A percentile compares a stretch with the other conserved stretches of the same genome.
Evolutionary conservation across 2,888 invertebrate species (phyloP).

Genomic region (Coelogynopora nodosa): DNA sequence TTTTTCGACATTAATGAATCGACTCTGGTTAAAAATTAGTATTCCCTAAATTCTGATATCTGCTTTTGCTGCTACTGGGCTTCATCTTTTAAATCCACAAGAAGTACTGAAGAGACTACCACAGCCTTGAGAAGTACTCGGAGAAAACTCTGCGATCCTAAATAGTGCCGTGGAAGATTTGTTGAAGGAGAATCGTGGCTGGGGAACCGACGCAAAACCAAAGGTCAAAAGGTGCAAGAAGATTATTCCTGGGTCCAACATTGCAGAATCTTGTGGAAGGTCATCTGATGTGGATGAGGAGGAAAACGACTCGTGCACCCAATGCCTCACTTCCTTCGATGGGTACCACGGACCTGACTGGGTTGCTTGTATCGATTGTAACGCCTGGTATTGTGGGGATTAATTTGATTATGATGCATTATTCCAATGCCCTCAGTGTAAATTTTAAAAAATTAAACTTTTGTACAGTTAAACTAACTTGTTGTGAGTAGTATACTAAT

Average conservation of each 20-base stretch:
- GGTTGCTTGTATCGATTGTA: not conserved
- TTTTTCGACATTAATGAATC: not conserved
- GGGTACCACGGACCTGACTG: conserved; percentile 4
- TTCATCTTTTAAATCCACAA: not conserved
- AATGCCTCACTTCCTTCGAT: not conserved
- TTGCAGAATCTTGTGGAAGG: not conserved
- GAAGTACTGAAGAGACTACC: conserved; percentile 1
- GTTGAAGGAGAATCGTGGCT: not conserved
- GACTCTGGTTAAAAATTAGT: not conserved
- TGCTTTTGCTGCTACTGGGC: not conserved
- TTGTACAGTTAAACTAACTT: not conserved
- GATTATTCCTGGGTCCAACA: not conserved
- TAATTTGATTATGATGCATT: not conserved
- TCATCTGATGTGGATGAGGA: not conserved
- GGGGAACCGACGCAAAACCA: not conserved
- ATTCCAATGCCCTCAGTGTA: not conserved
- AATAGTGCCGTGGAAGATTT: not conserved
- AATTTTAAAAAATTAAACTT: not conserved
- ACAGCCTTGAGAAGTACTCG: not conserved
- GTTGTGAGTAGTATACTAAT: not conserved
- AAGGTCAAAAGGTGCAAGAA: not conserved
- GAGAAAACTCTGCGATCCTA: not conserved
- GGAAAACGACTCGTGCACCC: not conserved
- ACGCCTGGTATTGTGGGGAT: not conserved
- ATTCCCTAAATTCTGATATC: not conserved